Evolutionary conservation across 35 echinoderm and acorn worm genomes (phyloP).

Genomic region (Ptychodera flava): DNA sequence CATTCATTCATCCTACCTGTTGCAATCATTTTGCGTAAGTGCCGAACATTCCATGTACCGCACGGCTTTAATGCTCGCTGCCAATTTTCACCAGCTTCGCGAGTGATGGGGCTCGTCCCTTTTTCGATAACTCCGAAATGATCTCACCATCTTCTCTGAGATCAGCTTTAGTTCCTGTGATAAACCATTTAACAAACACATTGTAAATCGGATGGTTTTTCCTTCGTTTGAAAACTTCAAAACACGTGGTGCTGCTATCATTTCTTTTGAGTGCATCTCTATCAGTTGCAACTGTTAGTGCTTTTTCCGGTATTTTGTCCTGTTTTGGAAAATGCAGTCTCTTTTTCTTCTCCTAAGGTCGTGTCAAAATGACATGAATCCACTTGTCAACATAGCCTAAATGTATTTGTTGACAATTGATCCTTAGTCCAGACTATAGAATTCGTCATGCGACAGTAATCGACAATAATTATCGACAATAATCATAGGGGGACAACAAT

Average conservation of each 20-base stretch:
- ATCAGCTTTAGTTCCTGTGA: conserved; percentile 83
- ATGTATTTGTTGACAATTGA: no score
- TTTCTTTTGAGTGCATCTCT: neutral
- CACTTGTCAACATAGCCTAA: no score
- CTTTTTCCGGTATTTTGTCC: neutral
- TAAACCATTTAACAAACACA: neutral
- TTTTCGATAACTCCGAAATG: conserved; percentile 16
- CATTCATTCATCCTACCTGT: conserved; percentile 49
- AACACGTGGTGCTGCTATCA: no score
- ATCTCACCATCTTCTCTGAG: conserved; percentile 67
- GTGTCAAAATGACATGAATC: no score
- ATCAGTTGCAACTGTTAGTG: neutral
- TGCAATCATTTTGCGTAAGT: conserved; percentile 83
- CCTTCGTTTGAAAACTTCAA: neutral
- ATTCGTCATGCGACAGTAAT: no score
- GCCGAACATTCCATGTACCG: conserved; percentile 95
- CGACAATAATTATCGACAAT: no score
- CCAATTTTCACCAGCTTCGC: no score
- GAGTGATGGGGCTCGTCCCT: conserved; percentile 53
- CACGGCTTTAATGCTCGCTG: conserved; percentile 57
- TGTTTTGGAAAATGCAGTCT: neutral
- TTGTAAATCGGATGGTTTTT: neutral
- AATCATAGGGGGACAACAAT: no score
- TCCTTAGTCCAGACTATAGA: no score
- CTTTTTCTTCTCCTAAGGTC: neutral